Evolutionary conservation across 2,797 vertebrate species (phyloP).

Genomic region (Acrocephalus scirpaceus): DNA sequence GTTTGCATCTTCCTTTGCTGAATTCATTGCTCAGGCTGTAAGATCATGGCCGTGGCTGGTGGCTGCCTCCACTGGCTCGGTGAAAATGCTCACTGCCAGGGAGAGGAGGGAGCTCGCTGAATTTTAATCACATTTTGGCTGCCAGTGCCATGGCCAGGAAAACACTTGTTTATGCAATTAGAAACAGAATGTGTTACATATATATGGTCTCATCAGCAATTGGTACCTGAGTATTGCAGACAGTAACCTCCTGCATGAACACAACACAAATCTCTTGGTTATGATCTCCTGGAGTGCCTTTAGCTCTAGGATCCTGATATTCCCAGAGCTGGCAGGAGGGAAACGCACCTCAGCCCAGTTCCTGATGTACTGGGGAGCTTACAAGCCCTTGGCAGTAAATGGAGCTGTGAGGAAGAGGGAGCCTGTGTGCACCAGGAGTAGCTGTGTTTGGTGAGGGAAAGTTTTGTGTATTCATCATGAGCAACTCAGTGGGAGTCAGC

Average conservation of each 20-base stretch:
- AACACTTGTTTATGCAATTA: slow-evolving; percentile 2
- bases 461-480: neutral
- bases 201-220: neutral
- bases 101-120: neutral
- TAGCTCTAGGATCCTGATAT: neutral
- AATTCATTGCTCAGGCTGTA: neutral
- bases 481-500: neutral
- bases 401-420: neutral
- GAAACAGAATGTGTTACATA: neutral
- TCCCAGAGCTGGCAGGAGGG: neutral
- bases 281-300: neutral
- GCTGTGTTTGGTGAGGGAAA: neutral
- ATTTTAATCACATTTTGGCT: slow-evolving; percentile 17
- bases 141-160: neutral
- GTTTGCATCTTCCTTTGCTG: neutral
- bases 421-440: neutral
- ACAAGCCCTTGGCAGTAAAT: neutral
- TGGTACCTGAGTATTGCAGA: neutral
- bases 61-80: rapidly evolving
- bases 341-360: neutral
- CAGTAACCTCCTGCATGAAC: neutral
- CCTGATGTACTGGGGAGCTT: neutral
- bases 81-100: neutral
- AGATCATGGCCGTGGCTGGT: rapidly evolving
- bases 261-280: neutral